Base-by-base conservation (phyloP, 2,797 vertebrate species). In the Cossypha heuglini region DNA sequence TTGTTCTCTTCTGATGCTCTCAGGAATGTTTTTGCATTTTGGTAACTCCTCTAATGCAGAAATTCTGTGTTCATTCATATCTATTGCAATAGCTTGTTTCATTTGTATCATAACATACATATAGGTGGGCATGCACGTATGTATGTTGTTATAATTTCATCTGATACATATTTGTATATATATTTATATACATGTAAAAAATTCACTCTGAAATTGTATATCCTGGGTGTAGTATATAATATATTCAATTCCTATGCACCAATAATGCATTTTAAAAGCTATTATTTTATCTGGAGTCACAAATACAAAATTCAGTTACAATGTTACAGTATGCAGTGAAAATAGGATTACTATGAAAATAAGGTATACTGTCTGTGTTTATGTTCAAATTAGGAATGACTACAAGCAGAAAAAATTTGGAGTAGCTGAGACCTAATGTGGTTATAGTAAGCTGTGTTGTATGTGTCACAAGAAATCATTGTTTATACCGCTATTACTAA, bases 281-380 rank as follows among this genome's bases (percentile, higher is more conserved):
- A 4, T 71, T 69, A 5, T 52, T 90, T 88, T 61, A 18, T 57
- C 49, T 80, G 43, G 52, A 83, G 61, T 86, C 49, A 88, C n/a
- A 88, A 90, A 51, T 46, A 35, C 3, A 54, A 67, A 67, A 72
- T 55, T 67, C 26, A 68, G 15, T 78, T 88, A 68, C 17, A 81
- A 62, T 35, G 46, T 24, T 78, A 18, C 11, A 40, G 10, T 68
- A 21, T 11, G 18, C 24, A 43, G 26, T 38, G 31, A 85, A 89
- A 90, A 91, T 33, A 43, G 25, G 17, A 43, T 88, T 94, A 37
- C 62, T 80, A 11, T 90, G 62, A 77, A 86, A 90, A 74, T 76
- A 59, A 86, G 42, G 13, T 31, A 76, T 75, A 74, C 21, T 48
- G 0, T 42, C 10, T 68, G 4, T 46, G n/a, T 88, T 90, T 83